Base-by-base conservation (phyloP, 1,140 invertebrate genomes). In the Zaprionus ghesquierei region DNA sequence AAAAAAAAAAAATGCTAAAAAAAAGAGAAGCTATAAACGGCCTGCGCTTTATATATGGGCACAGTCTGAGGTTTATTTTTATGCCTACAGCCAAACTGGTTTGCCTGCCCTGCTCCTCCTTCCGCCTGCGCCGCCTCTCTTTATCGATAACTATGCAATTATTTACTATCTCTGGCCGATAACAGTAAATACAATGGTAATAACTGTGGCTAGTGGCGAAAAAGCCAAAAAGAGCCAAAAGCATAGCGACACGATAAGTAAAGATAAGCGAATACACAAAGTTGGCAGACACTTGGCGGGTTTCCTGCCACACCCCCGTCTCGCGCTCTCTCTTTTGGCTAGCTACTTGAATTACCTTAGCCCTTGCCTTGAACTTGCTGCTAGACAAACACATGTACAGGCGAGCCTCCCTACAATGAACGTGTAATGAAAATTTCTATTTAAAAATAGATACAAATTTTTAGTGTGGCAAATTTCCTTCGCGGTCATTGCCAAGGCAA, bases 21-120 rank as follows among this genome's bases (percentile, higher is more conserved):
- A 51, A 33, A 29, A 50, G 20, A 56, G 3, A 22, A 31, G 13
- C 44, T 29, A 20, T 49, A 61, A 49, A 22, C 10, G 33, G 23
- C 20, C 35, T 46, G 49, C 49, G 23, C 35, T 69, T 62, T 49
- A 59, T n/a, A n/a, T n/a, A n/a, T n/a, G 27, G 27, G 27, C 6
- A 9, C 3, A 29, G 27, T 29, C 9, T 29, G 23, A 59, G 18
- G n/a, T 65, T 15, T 22, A 41, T 60, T n/a, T n/a, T n/a, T n/a
- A n/a, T n/a, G n/a, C n/a, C n/a, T n/a, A n/a, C n/a, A n/a, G 60
- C 60, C 55, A 68, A 85, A 85, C 81, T 77, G 56, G 81, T 86
- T 85, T 85, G 35, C 3, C 12, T 12, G 8, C 35, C 6, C 35
- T 8, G n/a, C 66, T 65, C 53, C 65, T 49, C 63, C 54, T 22